Evolutionary conservation across 2,797 vertebrate species (phyloP), one percentile per base, ranked within the genome.

Genomic region (Pantherophis vulpinus): DNA sequence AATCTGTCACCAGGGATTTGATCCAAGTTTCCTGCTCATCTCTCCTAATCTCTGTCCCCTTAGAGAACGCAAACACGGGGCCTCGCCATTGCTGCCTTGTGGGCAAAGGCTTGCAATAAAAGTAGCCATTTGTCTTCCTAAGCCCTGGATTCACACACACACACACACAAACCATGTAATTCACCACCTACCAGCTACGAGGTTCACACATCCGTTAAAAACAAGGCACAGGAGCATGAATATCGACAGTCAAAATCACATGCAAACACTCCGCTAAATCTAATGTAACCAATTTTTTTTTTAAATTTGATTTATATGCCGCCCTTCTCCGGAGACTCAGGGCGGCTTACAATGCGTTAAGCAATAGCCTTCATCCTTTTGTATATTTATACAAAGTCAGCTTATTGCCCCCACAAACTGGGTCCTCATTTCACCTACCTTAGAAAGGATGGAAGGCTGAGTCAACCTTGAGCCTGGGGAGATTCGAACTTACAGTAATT

Each of bases 1-100:
- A 93, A 93, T 95, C 83, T 93, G 63, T 32, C 87, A 23, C 32
- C 79, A 74, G 59, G 66, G 90, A 90, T 87, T 93, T 91, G 93
- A 47, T 91, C 66, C 92, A 86, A 37, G 59, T 91, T 94, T 87
- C 63, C 63, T 92, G 51, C 63, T 92, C 86, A 91, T 59, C 32
- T 29, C 51, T 88, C 91, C 92, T 93, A 88, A 93, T 92, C 87
- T 23, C 74, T 83, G 74, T 51, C 94, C 87, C 86, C 83, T 87
- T 37, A 66, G 93, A 59, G 91, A 92, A 93, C 88, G 66, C 0
- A 25, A 89, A 83, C 8, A 13, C 11, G 18, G 95, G 87, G 58
- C 56, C 66, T 92, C 90, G n/a, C 47, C 7, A 11, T 90, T n/a
- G 59, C n/a, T 86, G 23, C n/a, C 32, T 86, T 63, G 4, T n/a